These are phyloP conservation scores for Engystomops pustulosus DNA, from an alignment of 2,113 vertebrate genomes.

Conservation along the genomic window DNA sequence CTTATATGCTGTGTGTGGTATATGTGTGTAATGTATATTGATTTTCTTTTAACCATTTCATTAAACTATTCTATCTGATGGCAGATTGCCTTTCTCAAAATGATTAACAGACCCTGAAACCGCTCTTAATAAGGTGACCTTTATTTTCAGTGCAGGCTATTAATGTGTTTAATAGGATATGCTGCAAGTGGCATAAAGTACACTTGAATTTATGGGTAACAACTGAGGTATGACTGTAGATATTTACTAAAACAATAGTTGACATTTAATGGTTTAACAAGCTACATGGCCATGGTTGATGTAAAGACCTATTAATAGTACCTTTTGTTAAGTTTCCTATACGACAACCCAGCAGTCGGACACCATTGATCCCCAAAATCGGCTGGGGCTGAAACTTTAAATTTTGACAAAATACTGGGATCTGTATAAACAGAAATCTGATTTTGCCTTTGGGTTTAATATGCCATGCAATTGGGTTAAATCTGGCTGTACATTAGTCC, in stretches of 20 bases:
- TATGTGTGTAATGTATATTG: no score
- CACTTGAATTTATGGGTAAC: constrained; percentile 75
- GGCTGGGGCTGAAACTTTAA: no score
- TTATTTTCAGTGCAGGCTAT: constrained; percentile 74
- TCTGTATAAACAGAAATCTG: no score
- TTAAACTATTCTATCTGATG: neutral
- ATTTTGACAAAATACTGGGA: no score
- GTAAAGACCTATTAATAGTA: neutral
- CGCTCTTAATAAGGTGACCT: constrained; percentile 76
- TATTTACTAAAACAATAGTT: no score
- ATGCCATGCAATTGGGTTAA: no score
- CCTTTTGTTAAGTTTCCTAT: no score
- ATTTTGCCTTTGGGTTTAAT: no score
- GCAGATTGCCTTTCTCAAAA: constrained; percentile 65
- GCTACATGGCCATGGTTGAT: constrained; percentile 71
- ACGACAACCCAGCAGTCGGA: neutral
- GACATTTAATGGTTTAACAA: constrained; percentile 71
- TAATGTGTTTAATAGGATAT: constrained; percentile 83
- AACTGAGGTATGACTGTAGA: constrained; percentile 79
- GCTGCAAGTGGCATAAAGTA: constrained; percentile 72
- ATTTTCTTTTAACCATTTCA: neutral
- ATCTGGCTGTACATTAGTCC: no score
- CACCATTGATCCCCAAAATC: neutral
- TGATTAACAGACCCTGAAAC: constrained; percentile 73
- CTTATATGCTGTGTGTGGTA: no score